A percentile compares a stretch with the other conserved stretches of the same genome.
Conservation (phyloP, 2,113 vertebrate species). For the Odocoileus virginianus region DNA sequence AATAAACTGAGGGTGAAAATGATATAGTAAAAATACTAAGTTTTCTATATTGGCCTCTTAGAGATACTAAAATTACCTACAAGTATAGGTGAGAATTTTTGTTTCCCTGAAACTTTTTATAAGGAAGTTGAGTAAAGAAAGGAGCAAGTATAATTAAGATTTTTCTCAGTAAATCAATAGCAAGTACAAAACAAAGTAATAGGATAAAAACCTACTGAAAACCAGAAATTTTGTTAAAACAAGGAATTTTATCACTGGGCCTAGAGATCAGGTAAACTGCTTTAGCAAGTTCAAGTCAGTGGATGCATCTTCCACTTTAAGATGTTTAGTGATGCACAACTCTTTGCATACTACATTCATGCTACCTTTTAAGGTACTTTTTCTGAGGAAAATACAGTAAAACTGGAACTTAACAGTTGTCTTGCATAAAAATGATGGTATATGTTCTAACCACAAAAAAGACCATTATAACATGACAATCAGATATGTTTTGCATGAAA, state of each 20-base stretch:
- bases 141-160: background rate
- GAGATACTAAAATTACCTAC: slow-evolving; percentile 7
- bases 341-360: background rate
- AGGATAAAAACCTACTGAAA: background rate
- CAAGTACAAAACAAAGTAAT: background rate
- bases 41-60: background rate
- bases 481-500: background rate
- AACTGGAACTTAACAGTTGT: background rate
- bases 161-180: background rate
- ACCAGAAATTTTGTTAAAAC: background rate
- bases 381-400: background rate
- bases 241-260: background rate
- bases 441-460: slow-evolving; percentile 15
- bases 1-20: background rate
- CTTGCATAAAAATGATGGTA: slow-evolving; percentile 18
- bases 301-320: background rate
- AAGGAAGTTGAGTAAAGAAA: background rate
- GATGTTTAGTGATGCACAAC: background rate
- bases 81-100: background rate
- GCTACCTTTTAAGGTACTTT: background rate
- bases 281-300: background rate
- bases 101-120: background rate
- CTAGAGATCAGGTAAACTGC: background rate
- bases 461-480: background rate
- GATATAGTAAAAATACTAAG: background rate